Evolutionary conservation across 2,797 vertebrate species (phyloP).

Genomic region (Setipinna tenuifilis): DNA sequence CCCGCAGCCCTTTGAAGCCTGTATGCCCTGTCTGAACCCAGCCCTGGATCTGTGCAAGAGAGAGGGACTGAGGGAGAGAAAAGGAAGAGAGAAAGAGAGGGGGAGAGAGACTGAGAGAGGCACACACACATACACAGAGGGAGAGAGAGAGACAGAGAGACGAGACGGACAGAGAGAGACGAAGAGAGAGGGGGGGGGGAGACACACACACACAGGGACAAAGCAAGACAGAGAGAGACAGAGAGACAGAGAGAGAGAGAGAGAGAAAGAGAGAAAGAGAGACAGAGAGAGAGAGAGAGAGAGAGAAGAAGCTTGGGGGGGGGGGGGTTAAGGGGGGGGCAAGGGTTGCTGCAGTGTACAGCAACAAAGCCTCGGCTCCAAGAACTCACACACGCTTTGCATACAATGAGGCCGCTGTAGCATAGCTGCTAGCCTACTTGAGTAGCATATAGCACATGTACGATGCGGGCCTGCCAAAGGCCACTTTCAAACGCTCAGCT

Average conservation of each 20-base stretch:
- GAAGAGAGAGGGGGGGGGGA: not conserved
- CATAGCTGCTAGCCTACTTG: conserved; percentile 8
- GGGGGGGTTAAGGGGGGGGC: no score
- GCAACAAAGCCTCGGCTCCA: conserved; percentile 12
- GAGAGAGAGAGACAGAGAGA: conserved; percentile 1
- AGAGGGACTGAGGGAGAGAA: no score
- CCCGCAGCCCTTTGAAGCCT: not conserved
- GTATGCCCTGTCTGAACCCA: conserved; percentile 22
- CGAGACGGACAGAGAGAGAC: not conserved
- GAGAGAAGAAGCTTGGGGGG: no score
- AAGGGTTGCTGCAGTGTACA: conserved; percentile 1
- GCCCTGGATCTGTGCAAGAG: not conserved
- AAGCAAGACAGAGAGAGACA: no score
- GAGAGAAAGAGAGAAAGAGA: not conserved
- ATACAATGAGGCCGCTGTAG: conserved; percentile 19
- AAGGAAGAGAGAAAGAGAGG: no score
- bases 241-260: not conserved
- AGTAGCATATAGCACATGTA: not conserved
- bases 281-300: not conserved
- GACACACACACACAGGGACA: no score
- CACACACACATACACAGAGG: not conserved
- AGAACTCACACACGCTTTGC: conserved; percentile 29
- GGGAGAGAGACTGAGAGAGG: no score
- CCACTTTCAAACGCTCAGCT: not conserved
- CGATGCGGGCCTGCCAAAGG: not conserved